Base-by-base conservation (phyloP, 2,888 invertebrate genomes). In the Cerastis leucographa region DNA sequence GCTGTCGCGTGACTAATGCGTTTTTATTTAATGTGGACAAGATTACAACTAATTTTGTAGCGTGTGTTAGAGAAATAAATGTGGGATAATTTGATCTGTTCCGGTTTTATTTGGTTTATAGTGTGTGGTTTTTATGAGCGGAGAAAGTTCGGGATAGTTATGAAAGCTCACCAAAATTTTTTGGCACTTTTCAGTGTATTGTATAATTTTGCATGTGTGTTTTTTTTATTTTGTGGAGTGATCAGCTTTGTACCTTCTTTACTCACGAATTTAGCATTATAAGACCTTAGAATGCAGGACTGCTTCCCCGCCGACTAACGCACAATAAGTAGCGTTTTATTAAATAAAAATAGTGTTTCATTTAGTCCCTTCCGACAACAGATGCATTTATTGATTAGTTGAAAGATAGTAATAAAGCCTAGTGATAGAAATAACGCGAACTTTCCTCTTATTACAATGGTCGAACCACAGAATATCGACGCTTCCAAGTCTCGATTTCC, bases 1-100 rank as follows among this genome's bases (percentile, higher is more conserved):
- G 93, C 75, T 93, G 92, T 93, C 92, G 93, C 94, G 93, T 93
- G 93, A 92, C 93, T 85, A 91, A 94, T 91, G 79, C 77, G 59
- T 86, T 91, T 91, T 91, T 91, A 91, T 91, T 92, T 92, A 91
- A 90, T 91, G 87, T 80, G 74, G 84, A 88, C 89, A 89, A 91
- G 86, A 90, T 89, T 85, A 83, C 82, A 72, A 59, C 91, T 91
- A 92, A 92, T 92, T 91, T 90, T 70, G 82, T 84, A 81, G 89
- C 91, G 90, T 90, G 91, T 87, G 87, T 87, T 70, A 54, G 25
- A 62, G 76, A 84, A 83, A 80, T 88, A 88, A 85, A 88, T 82
- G 76, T 86, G 76, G 72, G 73, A 81, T 84, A 73, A 66, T 29
- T 74, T 74, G 81, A 85, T 86, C 72, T 77, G 62, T 82, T 77